Evolutionary conservation across 2,113 vertebrate genomes (phyloP).

Genomic region (Oostethus manadensis): DNA sequence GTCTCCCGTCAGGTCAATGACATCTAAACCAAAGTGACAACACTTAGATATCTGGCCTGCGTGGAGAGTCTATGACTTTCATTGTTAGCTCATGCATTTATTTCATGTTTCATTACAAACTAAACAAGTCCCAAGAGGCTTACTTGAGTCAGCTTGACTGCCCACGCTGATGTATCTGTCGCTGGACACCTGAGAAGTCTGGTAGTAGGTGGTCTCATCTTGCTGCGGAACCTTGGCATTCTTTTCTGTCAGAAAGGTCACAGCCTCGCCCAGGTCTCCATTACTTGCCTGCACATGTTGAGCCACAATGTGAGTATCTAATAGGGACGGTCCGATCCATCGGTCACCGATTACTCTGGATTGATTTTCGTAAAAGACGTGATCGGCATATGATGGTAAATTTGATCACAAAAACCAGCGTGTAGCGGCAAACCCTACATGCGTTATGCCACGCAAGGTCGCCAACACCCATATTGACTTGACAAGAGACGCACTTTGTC

Average conservation of each 20-base stretch:
- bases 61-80: background rate
- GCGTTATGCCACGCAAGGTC: too few species aligned
- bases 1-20: constrained; percentile 97
- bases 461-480: too few species aligned
- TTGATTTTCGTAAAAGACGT: too few species aligned
- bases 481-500: too few species aligned
- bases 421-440: too few species aligned
- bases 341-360: too few species aligned
- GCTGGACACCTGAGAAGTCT: constrained; percentile 87
- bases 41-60: background rate
- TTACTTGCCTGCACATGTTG: constrained; percentile 82
- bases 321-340: too few species aligned
- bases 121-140: constrained; percentile 39
- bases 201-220: constrained; percentile 89
- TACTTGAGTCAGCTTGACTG: constrained; percentile 95
- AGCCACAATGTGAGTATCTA: too few species aligned
- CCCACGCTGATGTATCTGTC: constrained; percentile 97
- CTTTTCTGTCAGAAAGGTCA: constrained; percentile 91
- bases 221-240: constrained; percentile 90
- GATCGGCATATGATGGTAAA: too few species aligned
- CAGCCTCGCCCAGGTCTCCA: constrained; percentile 91
- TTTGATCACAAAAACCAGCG: too few species aligned
- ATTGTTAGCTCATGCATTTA: background rate
- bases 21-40: constrained; percentile 75
- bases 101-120: background rate